These are phyloP conservation scores for Phrynosoma blainvillii DNA, from an alignment of 2,113 vertebrate species.

Conservation along the genomic window DNA sequence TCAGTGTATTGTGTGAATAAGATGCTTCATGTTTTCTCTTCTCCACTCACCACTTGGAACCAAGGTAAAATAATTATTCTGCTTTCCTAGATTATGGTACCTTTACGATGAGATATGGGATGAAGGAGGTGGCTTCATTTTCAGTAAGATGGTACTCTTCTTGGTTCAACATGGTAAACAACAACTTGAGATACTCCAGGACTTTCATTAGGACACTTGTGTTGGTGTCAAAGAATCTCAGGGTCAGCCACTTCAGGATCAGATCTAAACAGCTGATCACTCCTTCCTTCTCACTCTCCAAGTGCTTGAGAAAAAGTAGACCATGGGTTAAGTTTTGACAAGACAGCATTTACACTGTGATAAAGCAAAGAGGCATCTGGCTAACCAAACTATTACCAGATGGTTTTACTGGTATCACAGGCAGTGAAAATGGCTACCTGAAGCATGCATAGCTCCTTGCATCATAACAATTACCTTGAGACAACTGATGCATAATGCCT, in stretches of 20 bases:
- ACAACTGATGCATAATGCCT: neutral
- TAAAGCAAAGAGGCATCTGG: neutral
- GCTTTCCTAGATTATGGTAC: conserved; percentile 68
- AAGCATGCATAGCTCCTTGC: neutral
- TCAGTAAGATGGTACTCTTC: conserved; percentile 95
- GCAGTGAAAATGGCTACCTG: neutral
- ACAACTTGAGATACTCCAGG: conserved; percentile 94
- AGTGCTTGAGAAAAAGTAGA: conserved; percentile 77
- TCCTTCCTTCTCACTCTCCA: conserved; percentile 93
- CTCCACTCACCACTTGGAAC: too few relatives aligned
- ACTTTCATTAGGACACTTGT: conserved; percentile 97
- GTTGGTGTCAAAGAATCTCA: conserved; percentile 98
- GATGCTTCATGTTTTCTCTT: neutral
- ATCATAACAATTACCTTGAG: neutral
- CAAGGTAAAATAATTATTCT: neutral
- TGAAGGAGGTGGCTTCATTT: conserved; percentile 94
- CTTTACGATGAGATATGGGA: conserved; percentile 96
- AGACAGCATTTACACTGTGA: neutral
- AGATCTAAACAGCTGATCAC: conserved; percentile 93
- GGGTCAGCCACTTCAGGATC: conserved; percentile 95
- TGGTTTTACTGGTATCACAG: neutral
- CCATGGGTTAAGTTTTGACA: neutral
- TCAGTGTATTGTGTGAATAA: neutral
- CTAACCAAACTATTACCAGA: neutral
- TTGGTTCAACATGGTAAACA: conserved; percentile 88